Conservation (phyloP, 2,888 invertebrate genomes). For the Exephanes ischioxanthus region DNA sequence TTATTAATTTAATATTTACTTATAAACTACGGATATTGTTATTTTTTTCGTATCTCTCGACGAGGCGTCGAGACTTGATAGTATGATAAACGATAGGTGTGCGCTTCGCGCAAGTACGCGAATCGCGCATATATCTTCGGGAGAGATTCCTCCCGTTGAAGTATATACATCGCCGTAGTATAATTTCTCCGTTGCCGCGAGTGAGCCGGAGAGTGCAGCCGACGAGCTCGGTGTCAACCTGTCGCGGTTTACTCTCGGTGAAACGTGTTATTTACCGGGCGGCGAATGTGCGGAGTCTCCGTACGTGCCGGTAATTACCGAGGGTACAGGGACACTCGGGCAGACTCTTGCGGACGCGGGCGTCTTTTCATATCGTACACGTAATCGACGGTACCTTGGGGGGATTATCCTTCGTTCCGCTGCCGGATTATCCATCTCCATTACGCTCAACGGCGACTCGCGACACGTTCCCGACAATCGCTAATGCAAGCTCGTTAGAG, state of each 20-base stretch:
- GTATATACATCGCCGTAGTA: neutral
- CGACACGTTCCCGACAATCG: too few relatives aligned
- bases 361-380: neutral
- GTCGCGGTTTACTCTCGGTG: conserved; percentile 13
- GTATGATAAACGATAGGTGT: neutral
- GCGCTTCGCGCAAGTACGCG: neutral
- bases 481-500: too few relatives aligned
- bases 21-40: too few relatives aligned
- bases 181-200: neutral
- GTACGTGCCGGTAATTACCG: conserved; percentile 35
- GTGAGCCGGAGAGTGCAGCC: neutral
- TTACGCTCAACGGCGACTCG: neutral
- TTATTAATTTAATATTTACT: too few relatives aligned
- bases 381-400: conserved; percentile 10
- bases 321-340: conserved; percentile 1
- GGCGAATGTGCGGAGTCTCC: conserved; percentile 17
- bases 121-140: neutral
- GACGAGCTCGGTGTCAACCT: conserved; percentile 32
- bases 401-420: neutral
- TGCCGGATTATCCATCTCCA: neutral
- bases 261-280: conserved; percentile 42
- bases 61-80: neutral
- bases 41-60: too few relatives aligned
- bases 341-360: neutral
- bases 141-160: neutral